These are phyloP conservation scores for Stenchaetothrips biformis DNA, from an alignment of 2,888 invertebrate genomes.

Conservation along the genomic window DNA sequence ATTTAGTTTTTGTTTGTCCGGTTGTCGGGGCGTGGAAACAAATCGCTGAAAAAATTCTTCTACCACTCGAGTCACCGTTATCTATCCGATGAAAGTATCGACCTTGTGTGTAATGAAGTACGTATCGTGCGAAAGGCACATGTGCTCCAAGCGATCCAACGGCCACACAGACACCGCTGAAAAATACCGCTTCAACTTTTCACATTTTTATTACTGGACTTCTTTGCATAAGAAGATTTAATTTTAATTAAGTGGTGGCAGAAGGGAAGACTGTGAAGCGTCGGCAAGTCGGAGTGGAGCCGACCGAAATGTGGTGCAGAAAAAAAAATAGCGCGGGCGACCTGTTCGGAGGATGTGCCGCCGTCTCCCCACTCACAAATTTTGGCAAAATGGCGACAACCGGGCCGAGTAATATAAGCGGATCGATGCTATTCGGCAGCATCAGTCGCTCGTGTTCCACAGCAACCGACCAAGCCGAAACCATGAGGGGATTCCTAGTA, in stretches of 20 bases:
- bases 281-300: no score
- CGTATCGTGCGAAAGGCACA: not conserved
- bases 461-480: not conserved
- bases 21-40: no score
- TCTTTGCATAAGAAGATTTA: no score
- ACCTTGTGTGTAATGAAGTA: not conserved
- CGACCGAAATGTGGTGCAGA: not conserved
- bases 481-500: conserved; percentile 15
- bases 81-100: not conserved
- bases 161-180: no score
- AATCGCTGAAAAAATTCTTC: no score
- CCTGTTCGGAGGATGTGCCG: no score
- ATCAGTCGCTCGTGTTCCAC: conserved; percentile 16
- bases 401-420: not conserved
- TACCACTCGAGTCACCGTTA: no score
- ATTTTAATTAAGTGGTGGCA: no score
- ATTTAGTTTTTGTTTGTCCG: no score
- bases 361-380: conserved; percentile 1
- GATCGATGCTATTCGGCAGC: not conserved
- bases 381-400: not conserved
- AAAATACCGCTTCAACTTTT: no score
- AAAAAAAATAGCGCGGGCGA: not conserved
- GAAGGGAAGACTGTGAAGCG: no score
- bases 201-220: no score
- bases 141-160: not conserved